Percentiles rank a stretch among this genome's conserved stretches.
Conservation (phyloP, 1,140 invertebrate genomes). For the honey bee (Apis mellifera) region Amel_HAv3.1 CM009934.2:13208501-13209000, state of each 20-base stretch:
- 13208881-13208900: conserved; percentile 76
- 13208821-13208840: conserved; percentile 74
- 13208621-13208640: conserved; percentile 76
- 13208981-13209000: not conserved
- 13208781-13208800: conserved; percentile 47
- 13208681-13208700: not conserved
- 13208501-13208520: conserved; percentile 7
- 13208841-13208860: conserved; percentile 28
- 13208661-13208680: not conserved
- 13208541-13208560: conserved; percentile 19
- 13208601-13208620: conserved; percentile 79
- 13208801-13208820: conserved; percentile 40
- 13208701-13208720: too few relatives aligned
- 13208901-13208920: conserved; percentile 47
- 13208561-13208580: conserved; percentile 69
- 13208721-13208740: too few relatives aligned
- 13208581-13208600: conserved; percentile 77
- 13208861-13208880: conserved; percentile 47
- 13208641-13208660: not conserved
- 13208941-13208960: conserved; percentile 42
- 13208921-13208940: conserved; percentile 34
- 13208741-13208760: conserved; percentile 59
- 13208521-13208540: conserved; percentile 55
- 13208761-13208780: conserved; percentile 77
- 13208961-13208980: conserved; percentile 8